Base-by-base conservation (phyloP, 2,797 vertebrate species). In the Loriculus beryllinus region DNA sequence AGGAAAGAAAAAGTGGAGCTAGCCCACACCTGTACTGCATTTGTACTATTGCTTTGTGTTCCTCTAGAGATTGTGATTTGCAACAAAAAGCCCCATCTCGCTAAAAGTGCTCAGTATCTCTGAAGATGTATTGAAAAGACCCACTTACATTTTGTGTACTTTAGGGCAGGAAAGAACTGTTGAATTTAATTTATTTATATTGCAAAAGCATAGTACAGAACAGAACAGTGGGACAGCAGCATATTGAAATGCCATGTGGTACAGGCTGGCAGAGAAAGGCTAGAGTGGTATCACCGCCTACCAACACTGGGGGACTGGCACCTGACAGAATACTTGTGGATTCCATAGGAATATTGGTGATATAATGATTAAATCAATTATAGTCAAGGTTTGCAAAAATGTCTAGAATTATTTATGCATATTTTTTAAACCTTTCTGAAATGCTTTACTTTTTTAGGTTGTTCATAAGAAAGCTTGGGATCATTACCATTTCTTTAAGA, bases 401-500 rank as follows among this genome's bases (percentile, higher is more conserved):
- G 11, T 39, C 60, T 29, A 18, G 25, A 35, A 40, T 43, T 20
- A 35, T 63, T n/a, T 26, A 39, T 7, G 1, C 22, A 0, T 9
- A 14, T 10, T 7, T 82, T 40, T 71, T 5, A 42, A 70, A 35
- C 12, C 31, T 59, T 39, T 87, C 13, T 82, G 71, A 67, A 88
- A 62, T 33, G 15, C 48, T 68, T 86, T 65, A 52, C 60, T 94
- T 96, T 77, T 82, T 18, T 88, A 99, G 99, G 96, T 98, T 37
- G 96, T 90, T 60, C 98, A 99, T 18, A 98, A 99, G 94, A 98
- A 98, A 48, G 86, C 86, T 31, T 98, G 97, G 98, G 97, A 97
- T 91, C 96, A 22, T 68, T 98, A 95, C 93, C 96, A 49, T 52
- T 99, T 98, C 96, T 74, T 97, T 21, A 97, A 95, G 94, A 97